Percentiles rank a stretch among this genome's conserved stretches.
phyloP scores from a whole-genome alignment of 2,113 vertebrate genomes.

The Leucosticte australis region DNA sequence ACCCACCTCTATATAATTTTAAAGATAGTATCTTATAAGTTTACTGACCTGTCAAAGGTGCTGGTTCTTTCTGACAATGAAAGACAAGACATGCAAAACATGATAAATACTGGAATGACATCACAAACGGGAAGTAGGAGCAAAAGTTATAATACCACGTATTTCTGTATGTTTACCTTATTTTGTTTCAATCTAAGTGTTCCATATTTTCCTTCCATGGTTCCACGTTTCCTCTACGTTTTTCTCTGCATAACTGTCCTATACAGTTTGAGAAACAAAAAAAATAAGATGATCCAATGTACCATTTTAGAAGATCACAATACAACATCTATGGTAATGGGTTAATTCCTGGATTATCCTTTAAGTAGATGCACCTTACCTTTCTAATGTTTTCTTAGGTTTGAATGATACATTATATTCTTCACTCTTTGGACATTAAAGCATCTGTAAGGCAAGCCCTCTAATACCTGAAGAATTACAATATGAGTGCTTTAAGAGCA shows the following conservation, averaged over 20 bases:
- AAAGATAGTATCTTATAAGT: background rate
- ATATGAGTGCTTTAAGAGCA: background rate
- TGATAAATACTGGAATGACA: background rate
- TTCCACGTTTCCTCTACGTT: background rate
- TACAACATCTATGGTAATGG: background rate
- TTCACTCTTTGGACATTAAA: background rate
- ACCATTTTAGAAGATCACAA: background rate
- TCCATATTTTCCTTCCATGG: background rate
- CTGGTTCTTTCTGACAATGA: background rate
- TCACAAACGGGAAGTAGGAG: background rate
- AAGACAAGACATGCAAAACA: background rate
- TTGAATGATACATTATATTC: background rate
- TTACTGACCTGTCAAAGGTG: background rate
- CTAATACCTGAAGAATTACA: background rate
- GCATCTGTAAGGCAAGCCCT: background rate
- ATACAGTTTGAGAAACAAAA: background rate
- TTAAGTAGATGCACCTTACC: background rate
- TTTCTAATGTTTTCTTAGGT: background rate
- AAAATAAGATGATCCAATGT: background rate
- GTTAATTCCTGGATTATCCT: background rate
- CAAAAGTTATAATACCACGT: background rate
- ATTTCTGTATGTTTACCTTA: background rate
- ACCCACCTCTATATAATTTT: background rate
- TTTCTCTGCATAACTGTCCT: background rate
- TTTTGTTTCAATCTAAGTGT: background rate